Conservation (phyloP, 2,113 vertebrate species). For the Hippocampus mohnikei region DNA sequence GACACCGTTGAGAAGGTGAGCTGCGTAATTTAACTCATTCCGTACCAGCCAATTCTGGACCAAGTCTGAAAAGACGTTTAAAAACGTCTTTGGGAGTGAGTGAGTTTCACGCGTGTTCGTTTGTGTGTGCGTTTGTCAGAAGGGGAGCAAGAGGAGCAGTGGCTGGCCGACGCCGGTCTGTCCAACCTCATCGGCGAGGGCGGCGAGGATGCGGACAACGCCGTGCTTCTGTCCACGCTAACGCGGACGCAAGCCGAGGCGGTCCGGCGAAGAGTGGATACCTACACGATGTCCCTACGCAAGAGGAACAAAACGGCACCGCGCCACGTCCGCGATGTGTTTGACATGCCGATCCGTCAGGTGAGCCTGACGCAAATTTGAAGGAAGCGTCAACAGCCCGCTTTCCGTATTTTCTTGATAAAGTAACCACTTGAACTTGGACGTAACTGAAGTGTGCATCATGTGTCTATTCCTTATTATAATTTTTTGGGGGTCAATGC, state of each 20-base stretch:
- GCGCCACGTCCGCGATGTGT: conserved; percentile 82
- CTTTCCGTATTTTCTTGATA: not conserved
- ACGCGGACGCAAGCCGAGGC: conserved; percentile 83
- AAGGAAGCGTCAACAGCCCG: not conserved
- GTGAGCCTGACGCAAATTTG: conserved; percentile 40
- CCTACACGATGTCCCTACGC: conserved; percentile 76
- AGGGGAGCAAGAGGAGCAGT: conserved; percentile 82
- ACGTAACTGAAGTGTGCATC: too few relatives aligned
- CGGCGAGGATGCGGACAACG: conserved; percentile 69
- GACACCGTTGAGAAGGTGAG: too few relatives aligned
- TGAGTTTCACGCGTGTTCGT: not conserved
- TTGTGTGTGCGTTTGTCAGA: conserved; percentile 58
- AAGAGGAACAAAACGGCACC: conserved; percentile 77
- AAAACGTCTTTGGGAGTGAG: too few relatives aligned
- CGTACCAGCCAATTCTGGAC: too few relatives aligned
- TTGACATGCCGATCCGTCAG: conserved; percentile 56
- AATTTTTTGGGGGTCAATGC: too few relatives aligned
- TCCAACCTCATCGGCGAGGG: conserved; percentile 75
- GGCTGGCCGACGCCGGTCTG: conserved; percentile 83
- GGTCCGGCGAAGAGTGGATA: conserved; percentile 79
- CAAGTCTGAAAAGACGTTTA: too few relatives aligned
- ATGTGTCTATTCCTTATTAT: too few relatives aligned
- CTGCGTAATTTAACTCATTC: too few relatives aligned
- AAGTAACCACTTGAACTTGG: not conserved
- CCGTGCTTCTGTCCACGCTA: conserved; percentile 81